Percentiles rank a stretch among this genome's conserved stretches.
Conservation (phyloP, 2,797 vertebrate genomes). For the Brachymystax lenok region DNA sequence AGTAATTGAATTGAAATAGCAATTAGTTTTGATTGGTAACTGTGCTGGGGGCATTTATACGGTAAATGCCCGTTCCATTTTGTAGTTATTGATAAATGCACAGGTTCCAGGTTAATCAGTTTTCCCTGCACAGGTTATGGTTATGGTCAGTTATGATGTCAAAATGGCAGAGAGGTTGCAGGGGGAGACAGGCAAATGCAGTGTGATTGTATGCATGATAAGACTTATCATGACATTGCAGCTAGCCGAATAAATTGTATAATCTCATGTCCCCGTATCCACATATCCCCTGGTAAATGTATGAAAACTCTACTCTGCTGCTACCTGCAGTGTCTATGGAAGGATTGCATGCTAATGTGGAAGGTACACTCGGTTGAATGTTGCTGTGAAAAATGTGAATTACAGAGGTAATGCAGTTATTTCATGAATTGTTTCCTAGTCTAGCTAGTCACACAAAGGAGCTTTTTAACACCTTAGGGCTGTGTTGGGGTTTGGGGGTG, state of each 20-base stretch:
- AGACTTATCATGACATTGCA: conserved; percentile 2
- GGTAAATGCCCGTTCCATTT: neutral
- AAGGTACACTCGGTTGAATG: neutral
- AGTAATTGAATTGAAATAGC: neutral
- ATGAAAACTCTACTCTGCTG: neutral
- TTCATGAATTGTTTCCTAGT: neutral
- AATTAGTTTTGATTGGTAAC: neutral
- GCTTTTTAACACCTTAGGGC: conserved; percentile 6
- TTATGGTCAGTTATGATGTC: conserved; percentile 2
- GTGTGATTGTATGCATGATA: conserved; percentile 10
- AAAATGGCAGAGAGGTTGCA: conserved; percentile 12
- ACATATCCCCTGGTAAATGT: conserved; percentile 4
- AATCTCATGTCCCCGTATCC: neutral
- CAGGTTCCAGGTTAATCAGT: neutral
- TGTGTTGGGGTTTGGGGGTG: neutral
- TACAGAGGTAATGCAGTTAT: neutral
- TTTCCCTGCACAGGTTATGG: conserved; percentile 1
- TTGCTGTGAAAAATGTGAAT: neutral
- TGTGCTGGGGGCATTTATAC: neutral
- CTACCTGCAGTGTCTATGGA: neutral
- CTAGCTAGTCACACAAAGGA: conserved; percentile 6
- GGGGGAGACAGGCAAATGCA: neutral
- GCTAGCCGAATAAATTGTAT: neutral
- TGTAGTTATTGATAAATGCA: neutral
- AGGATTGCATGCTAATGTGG: conserved; percentile 3